Evolutionary conservation across 2,797 vertebrate genomes (phyloP), one percentile per base, ranked within the genome.

Genomic region (Sparus aurata): DNA sequence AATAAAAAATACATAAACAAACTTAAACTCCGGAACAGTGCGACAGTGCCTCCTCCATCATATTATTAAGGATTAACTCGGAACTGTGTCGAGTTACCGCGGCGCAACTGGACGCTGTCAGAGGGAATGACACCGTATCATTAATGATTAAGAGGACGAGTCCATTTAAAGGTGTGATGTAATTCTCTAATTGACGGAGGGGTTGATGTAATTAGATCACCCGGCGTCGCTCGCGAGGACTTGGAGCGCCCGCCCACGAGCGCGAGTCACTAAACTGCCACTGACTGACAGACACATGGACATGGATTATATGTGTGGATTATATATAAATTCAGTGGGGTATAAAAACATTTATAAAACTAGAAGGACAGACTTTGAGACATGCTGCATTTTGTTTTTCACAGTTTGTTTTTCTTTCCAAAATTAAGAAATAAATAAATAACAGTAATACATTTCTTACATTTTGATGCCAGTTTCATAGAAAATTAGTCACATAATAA

Each of bases 111-210:
- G 82, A 90, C 69, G 72, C 88, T 50, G 84, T 86, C 72, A 52
- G 69, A 75, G 72, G 60, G 45, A 86, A 72, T 73, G 89, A 87
- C 76, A 93, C 80, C 83, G 64, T 64, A 76, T 69, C 84, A 90
- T 94, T 61, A 92, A 92, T 92, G 91, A 91, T 93, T 89, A 73
- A 91, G 77, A 85, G 77, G 76, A 55, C 64, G 65, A 80, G 80
- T 76, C 74, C 82, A 86, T 91, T 91, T 86, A 89, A 89, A 89
- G 87, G 89, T 93, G 92, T 92, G 91, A 93, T 80, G 89, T 90
- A 89, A 90, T 91, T 88, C 86, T 87, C 70, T 92, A 89, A 93
- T 93, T 92, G 92, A 84, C 18, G 55, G 75, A 79, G 25, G 78
- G 74, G 58, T 52, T 77, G 34, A 50, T 50, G 90, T 88, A 92